phyloP scores from a whole-genome alignment of 2,113 vertebrate genomes.

The Perca fluviatilis region DNA sequence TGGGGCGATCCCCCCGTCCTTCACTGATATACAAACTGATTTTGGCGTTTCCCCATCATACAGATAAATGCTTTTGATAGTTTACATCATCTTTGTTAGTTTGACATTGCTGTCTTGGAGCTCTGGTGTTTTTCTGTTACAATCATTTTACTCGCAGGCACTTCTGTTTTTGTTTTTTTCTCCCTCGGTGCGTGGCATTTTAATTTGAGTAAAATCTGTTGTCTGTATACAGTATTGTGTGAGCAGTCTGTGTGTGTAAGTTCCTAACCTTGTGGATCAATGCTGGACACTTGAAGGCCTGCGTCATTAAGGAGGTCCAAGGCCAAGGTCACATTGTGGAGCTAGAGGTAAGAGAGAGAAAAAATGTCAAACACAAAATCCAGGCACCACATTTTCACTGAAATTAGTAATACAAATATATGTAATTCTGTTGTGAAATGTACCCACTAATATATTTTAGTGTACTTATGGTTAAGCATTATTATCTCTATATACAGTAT shows the following conservation, averaged over 20 bases:
- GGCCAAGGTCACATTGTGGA: slow-evolving; percentile 92
- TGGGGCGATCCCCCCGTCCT: not conserved
- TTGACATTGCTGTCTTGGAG: slow-evolving; percentile 32
- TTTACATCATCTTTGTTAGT: slow-evolving; percentile 44
- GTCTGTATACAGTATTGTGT: not conserved
- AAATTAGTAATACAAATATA: not conserved
- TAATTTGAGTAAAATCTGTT: slow-evolving; percentile 24
- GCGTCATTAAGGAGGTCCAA: slow-evolving; percentile 88
- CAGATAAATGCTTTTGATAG: slow-evolving; percentile 52
- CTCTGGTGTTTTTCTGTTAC: slow-evolving; percentile 1
- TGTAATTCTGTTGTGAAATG: not conserved
- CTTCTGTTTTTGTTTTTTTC: slow-evolving; percentile 5
- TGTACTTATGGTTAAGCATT: not conserved
- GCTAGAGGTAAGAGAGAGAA: slow-evolving; percentile 72
- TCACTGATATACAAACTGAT: slow-evolving; percentile 48
- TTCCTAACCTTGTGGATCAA: slow-evolving; percentile 89
- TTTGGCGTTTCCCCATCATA: slow-evolving; percentile 34
- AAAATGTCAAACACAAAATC: not conserved
- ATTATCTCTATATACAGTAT: not conserved
- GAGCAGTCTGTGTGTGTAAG: not conserved
- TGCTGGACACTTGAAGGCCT: slow-evolving; percentile 78
- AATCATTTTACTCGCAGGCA: slow-evolving; percentile 9
- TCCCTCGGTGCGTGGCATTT: slow-evolving; percentile 23
- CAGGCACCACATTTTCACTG: not conserved
- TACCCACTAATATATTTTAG: not conserved